A percentile compares a stretch with the other conserved stretches of the same genome.
phyloP scores from a whole-genome alignment of 2,888 invertebrate species.

The Lasioglossum figueresi region DNA sequence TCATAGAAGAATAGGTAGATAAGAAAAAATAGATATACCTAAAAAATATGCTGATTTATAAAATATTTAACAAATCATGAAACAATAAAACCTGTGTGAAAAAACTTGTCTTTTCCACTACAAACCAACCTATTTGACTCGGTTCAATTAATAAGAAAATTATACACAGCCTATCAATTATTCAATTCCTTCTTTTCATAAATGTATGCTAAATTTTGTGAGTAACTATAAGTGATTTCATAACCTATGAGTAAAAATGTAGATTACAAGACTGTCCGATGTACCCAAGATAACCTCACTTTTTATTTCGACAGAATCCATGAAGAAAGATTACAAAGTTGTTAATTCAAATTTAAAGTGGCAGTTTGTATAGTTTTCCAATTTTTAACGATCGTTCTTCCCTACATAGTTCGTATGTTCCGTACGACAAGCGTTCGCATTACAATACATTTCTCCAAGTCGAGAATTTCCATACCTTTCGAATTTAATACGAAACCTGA shows the following conservation, averaged over 20 bases:
- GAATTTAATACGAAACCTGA: slow-evolving; percentile 45
- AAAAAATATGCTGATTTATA: background rate
- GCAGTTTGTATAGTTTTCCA: slow-evolving; percentile 32
- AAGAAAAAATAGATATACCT: background rate
- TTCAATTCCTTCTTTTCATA: background rate
- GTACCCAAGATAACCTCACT: slow-evolving; percentile 32
- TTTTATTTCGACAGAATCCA: slow-evolving; percentile 13
- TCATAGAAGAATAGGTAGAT: background rate
- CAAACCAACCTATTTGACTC: background rate
- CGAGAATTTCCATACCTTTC: slow-evolving; percentile 52
- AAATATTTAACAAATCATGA: slow-evolving; percentile 6
- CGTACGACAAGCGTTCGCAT: slow-evolving; percentile 66
- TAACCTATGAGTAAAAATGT: slow-evolving; percentile 67
- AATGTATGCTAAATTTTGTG: slow-evolving; percentile 13
- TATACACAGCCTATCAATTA: background rate
- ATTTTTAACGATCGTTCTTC: slow-evolving; percentile 64
- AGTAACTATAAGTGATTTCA: slow-evolving; percentile 34
- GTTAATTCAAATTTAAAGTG: slow-evolving; percentile 15
- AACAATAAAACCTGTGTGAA: slow-evolving; percentile 10
- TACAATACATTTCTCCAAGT: slow-evolving; percentile 47
- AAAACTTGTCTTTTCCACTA: background rate
- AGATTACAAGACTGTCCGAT: slow-evolving; percentile 42
- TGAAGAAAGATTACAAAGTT: slow-evolving; percentile 4
- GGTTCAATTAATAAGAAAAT: background rate
- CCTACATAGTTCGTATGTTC: slow-evolving; percentile 60